Base-by-base conservation (phyloP, 2,113 vertebrate genomes). In the Verasper variegatus region DNA sequence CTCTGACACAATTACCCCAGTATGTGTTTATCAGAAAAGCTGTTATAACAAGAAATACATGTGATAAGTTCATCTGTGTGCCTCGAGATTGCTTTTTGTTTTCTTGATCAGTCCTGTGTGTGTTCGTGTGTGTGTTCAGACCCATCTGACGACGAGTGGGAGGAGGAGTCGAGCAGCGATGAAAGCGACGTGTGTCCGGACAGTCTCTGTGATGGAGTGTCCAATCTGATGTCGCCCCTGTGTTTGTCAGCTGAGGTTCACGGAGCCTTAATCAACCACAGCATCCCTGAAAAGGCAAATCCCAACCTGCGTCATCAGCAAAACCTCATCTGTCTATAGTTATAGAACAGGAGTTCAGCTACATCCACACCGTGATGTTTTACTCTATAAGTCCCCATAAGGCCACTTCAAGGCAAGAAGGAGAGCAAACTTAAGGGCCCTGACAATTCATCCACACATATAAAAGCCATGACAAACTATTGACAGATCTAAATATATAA, bases 91-190 rank as follows among this genome's bases (percentile, higher is more conserved):
- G 10, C 62, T 58, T 51, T 68, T 21, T 37, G 9, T 21, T 17
- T 37, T 68, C 7, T 21, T 49, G 24, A 74, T 74, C 27, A 13
- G 0, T 24, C 18, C 11, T 42, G 0, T n/a, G 24, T 60, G 5
- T 24, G 14, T n/a, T n/a, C n/a, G n/a, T 56, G 15, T 27, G 31
- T 21, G 68, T n/a, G 13, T 86, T 31, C 0, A 97, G 98, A 98
- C 74, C 95, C 96, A 0, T 97, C 97, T 0, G 98, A 99, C 54
- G 97, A 98, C 0, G 97, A 99, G 71, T 99, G 97, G 97, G 98
- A 99, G 69, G 97, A 97, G 24, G 92, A 95, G 20, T 98, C 97
- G 4, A 99, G 98, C 93, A 97, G 97, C 10, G 97, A 99, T 7
- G 98, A 99, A 80, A 97, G 97, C 0, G 97, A 99, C 58, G 56